A percentile compares a stretch with the other conserved stretches of the same genome.
Evolutionary conservation across 2,797 vertebrate genomes (phyloP).

Genomic region (Enoplosus armatus): DNA sequence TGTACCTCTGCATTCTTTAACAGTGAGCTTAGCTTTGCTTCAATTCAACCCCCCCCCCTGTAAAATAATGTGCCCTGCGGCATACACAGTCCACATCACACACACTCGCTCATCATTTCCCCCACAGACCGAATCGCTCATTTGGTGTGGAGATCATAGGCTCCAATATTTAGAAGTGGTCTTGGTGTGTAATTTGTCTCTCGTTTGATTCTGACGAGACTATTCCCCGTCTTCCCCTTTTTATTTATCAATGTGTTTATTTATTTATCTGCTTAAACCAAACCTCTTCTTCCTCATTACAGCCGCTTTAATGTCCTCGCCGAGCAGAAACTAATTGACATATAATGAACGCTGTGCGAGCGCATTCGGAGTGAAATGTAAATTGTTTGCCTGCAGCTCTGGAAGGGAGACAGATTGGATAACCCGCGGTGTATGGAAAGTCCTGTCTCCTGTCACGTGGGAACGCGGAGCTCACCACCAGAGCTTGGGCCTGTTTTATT

Average conservation of each 20-base stretch:
- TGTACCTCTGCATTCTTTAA: constrained; percentile 65
- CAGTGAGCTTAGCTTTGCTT: constrained; percentile 59
- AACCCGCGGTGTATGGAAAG: constrained; percentile 67
- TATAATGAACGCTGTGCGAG: constrained; percentile 71
- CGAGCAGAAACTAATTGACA: constrained; percentile 63
- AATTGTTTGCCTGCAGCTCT: constrained; percentile 73
- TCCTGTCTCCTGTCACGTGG: constrained; percentile 72
- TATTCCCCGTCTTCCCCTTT: constrained; percentile 65
- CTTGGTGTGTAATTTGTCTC: constrained; percentile 75
- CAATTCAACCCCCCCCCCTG: constrained; percentile 53
- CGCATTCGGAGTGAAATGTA: constrained; percentile 64
- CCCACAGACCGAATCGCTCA: constrained; percentile 65
- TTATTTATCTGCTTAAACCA: constrained; percentile 72
- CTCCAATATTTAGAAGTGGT: constrained; percentile 75
- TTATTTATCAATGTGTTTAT: constrained; percentile 73
- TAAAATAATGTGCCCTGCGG: constrained; percentile 40
- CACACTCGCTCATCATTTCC: constrained; percentile 50
- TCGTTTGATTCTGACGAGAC: constrained; percentile 73
- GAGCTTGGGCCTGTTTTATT: constrained; percentile 34
- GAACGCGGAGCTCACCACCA: constrained; percentile 44
- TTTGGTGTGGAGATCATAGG: constrained; percentile 81
- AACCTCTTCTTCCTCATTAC: constrained; percentile 70
- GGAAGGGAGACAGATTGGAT: constrained; percentile 58
- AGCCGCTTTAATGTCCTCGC: constrained; percentile 63
- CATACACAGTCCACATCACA: constrained; percentile 25